phyloP scores from a whole-genome alignment of 2,888 invertebrate genomes.

The Dysmachus trigonus region DNA sequence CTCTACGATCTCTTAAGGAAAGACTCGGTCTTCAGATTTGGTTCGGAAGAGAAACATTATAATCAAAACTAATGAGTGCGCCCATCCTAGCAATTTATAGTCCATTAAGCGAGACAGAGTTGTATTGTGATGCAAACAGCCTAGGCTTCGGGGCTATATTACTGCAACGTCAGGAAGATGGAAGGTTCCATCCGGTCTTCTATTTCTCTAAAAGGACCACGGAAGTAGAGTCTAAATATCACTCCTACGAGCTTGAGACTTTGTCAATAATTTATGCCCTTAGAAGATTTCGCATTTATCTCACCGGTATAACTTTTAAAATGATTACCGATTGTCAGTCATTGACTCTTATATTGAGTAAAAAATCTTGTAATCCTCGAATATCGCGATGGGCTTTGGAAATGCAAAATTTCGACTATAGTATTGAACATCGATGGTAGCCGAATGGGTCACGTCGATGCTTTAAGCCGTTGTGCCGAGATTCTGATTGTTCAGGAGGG shows the following conservation, averaged over 20 bases:
- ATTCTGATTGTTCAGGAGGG: too few species aligned
- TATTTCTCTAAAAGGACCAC: neutral
- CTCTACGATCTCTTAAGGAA: conserved; percentile 41
- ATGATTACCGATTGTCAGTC: conserved; percentile 49
- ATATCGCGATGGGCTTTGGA: neutral
- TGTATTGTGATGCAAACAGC: conserved; percentile 54
- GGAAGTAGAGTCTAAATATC: neutral
- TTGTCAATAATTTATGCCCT: conserved; percentile 50
- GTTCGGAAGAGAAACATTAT: conserved; percentile 49
- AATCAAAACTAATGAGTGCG: conserved; percentile 45
- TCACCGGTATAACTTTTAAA: conserved; percentile 52
- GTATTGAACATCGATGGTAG: too few species aligned
- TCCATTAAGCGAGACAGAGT: conserved; percentile 52
- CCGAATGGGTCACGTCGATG: too few species aligned
- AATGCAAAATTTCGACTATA: neutral
- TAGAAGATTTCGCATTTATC: conserved; percentile 53
- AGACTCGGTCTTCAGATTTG: conserved; percentile 51
- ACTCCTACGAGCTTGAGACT: neutral
- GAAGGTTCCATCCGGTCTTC: neutral
- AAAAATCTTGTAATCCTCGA: conserved; percentile 50
- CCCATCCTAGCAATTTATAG: conserved; percentile 36
- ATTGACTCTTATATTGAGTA: neutral
- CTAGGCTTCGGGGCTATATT: conserved; percentile 53
- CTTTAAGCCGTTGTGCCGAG: too few species aligned
- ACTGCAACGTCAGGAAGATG: conserved; percentile 48